A percentile compares a stretch with the other conserved stretches of the same genome.
Evolutionary conservation across 2,113 vertebrate species (phyloP).

Genomic region (Ciconia boyciana): DNA sequence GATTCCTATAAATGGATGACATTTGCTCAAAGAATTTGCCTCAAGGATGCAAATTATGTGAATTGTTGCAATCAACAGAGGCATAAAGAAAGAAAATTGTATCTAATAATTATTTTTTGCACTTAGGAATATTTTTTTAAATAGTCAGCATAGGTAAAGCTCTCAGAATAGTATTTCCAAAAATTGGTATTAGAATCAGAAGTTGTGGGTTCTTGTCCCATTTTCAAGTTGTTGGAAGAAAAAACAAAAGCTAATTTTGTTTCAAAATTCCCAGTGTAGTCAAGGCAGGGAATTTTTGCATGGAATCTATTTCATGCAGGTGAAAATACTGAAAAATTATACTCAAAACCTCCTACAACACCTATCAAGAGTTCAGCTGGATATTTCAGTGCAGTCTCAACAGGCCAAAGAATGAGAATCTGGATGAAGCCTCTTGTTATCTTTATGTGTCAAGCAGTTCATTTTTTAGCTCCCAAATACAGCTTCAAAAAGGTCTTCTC

Average conservation of each 20-base stretch:
- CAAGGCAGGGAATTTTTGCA: background rate
- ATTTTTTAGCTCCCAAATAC: constrained; percentile 40
- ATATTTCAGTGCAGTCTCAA: background rate
- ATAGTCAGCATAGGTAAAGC: background rate
- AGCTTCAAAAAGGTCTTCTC: constrained; percentile 34
- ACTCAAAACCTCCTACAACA: background rate
- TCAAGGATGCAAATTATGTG: background rate
- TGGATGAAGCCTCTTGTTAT: constrained; percentile 4
- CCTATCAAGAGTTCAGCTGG: background rate
- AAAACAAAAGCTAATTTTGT: background rate
- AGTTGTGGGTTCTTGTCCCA: background rate
- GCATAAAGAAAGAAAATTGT: background rate
- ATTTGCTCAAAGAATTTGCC: background rate
- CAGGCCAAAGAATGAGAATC: background rate
- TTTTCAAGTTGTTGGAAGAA: background rate
- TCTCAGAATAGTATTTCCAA: background rate
- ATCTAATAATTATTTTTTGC: background rate
- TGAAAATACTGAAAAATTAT: background rate
- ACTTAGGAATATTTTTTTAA: background rate
- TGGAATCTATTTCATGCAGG: background rate
- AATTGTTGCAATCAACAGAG: background rate
- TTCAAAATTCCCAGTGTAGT: background rate
- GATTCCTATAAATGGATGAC: background rate
- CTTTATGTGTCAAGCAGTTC: background rate
- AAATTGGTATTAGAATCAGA: background rate